A percentile compares a stretch with the other conserved stretches of the same genome.
Evolutionary conservation across 2,888 invertebrate species (phyloP).

Genomic region (Tenthredo amoena): DNA sequence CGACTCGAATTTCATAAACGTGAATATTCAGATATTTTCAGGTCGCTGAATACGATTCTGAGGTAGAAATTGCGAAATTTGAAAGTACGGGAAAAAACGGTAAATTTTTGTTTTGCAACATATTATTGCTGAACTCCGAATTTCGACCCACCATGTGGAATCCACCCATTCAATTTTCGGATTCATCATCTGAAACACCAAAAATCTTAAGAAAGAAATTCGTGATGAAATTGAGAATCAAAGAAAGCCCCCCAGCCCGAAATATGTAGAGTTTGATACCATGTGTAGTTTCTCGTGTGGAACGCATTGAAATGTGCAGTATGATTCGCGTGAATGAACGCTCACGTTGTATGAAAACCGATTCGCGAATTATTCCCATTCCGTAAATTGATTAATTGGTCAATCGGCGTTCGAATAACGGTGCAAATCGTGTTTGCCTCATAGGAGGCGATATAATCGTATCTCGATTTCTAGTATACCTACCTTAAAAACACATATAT

Average conservation of each 20-base stretch:
- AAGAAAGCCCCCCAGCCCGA: background rate
- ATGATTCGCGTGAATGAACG: background rate
- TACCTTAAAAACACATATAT: background rate
- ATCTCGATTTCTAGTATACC: background rate
- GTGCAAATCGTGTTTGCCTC: background rate
- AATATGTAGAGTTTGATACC: background rate
- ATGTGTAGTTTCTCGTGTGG: background rate
- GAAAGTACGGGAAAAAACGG: too few species aligned
- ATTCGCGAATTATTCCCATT: constrained; percentile 6
- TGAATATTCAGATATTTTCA: too few species aligned
- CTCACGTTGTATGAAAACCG: background rate
- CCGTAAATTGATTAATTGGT: constrained; percentile 17
- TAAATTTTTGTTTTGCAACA: too few species aligned
- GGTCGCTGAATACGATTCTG: too few species aligned
- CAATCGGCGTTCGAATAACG: background rate
- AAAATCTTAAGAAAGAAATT: too few species aligned
- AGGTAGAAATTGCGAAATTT: too few species aligned
- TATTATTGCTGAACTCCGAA: too few species aligned
- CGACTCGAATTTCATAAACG: too few species aligned
- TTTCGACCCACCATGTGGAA: too few species aligned
- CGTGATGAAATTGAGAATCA: background rate
- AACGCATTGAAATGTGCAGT: background rate
- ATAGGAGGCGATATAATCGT: background rate
- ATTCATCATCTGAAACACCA: background rate
- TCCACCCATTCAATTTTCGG: background rate